Conservation (phyloP, 2,113 vertebrate genomes). For the Todiramphus saurophagus region DNA sequence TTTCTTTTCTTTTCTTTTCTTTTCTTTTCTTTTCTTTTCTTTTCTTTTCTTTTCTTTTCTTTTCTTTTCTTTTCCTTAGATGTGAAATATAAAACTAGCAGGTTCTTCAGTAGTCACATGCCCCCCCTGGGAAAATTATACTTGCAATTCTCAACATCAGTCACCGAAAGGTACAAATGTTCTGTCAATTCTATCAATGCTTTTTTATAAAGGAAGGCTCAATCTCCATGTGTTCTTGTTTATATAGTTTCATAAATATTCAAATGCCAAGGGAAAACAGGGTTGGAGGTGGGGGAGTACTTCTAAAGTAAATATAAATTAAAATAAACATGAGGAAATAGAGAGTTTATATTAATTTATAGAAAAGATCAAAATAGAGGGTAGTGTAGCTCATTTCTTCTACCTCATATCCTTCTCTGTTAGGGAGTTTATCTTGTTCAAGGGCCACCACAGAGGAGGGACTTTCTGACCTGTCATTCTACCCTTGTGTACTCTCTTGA, state of each 20-base stretch:
- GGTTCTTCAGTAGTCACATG: neutral
- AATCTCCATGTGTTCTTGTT: neutral
- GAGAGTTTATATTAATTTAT: neutral
- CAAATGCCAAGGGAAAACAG: neutral
- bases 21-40: too few relatives aligned
- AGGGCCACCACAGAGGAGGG: neutral
- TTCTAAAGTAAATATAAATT: conserved; percentile 28
- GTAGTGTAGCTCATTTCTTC: neutral
- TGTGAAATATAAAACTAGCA: neutral
- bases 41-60: too few relatives aligned
- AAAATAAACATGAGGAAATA: neutral
- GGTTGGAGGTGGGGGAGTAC: neutral
- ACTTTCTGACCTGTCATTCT: neutral
- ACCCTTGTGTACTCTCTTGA: neutral
- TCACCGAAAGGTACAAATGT: conserved; percentile 6
- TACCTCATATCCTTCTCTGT: neutral
- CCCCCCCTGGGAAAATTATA: neutral
- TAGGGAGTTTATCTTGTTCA: neutral
- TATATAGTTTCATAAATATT: conserved; percentile 15
- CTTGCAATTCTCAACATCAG: conserved; percentile 14
- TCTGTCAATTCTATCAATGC: neutral
- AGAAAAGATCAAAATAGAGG: neutral
- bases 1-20: neutral
- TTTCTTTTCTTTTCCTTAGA: neutral
- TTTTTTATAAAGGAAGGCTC: neutral